Conservation (phyloP, 2,797 vertebrate species). For the Hippocampus kuda region DNA sequence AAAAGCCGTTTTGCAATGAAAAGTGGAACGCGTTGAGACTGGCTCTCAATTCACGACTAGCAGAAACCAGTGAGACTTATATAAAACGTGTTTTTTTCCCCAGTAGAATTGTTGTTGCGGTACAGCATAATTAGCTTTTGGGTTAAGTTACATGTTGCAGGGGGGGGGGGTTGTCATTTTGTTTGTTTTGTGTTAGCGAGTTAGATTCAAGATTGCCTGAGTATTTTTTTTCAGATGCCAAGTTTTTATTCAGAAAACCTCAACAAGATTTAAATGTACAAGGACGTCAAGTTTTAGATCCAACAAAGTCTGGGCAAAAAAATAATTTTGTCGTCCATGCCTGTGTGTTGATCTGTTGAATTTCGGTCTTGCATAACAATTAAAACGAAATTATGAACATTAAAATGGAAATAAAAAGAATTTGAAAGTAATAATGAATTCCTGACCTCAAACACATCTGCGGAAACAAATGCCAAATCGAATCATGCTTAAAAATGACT, state of each 20-base stretch:
- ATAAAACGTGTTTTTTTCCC: no score
- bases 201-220: no score
- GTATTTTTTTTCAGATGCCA: not conserved
- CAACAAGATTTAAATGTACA: slow-evolving; percentile 10
- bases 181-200: no score
- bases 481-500: slow-evolving; percentile 15
- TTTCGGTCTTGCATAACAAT: slow-evolving; percentile 25
- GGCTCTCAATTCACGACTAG: not conserved
- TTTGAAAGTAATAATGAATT: slow-evolving; percentile 14
- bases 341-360: slow-evolving; percentile 2
- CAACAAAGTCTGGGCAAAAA: slow-evolving; percentile 7
- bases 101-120: no score
- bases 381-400: no score
- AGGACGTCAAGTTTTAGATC: slow-evolving; percentile 11
- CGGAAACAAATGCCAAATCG: slow-evolving; percentile 4
- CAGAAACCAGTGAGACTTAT: no score
- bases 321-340: slow-evolving; percentile 7
- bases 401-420: slow-evolving; percentile 10
- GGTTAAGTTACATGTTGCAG: no score
- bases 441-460: slow-evolving; percentile 4
- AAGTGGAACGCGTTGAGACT: not conserved
- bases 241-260: not conserved
- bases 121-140: no score
- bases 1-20: not conserved
- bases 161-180: no score